Evolutionary conservation across 2,797 vertebrate species (phyloP).

Genomic region (Premnoplex brunnescens): DNA sequence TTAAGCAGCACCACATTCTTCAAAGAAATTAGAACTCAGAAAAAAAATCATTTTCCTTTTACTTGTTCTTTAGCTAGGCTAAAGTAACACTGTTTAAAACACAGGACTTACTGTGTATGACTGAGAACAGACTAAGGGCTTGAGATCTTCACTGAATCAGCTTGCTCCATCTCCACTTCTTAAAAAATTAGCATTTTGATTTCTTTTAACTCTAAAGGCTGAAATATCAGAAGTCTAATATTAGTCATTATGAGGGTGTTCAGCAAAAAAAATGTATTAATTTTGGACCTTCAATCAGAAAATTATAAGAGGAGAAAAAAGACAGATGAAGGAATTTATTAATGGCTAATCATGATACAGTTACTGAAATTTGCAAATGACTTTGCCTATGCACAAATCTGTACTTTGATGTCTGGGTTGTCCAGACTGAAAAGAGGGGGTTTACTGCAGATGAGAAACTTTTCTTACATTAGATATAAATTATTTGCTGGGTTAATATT

Average conservation of each 20-base stretch:
- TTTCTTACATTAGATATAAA: neutral
- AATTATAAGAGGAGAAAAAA: neutral
- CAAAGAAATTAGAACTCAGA: neutral
- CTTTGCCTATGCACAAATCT: neutral
- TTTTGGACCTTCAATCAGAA: neutral
- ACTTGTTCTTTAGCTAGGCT: neutral
- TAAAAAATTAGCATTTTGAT: neutral
- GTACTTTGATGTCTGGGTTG: neutral
- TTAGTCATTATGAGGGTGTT: neutral
- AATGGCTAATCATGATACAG: neutral
- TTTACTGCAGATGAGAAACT: neutral
- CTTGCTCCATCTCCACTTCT: neutral
- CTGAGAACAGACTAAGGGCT: neutral
- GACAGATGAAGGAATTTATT: neutral
- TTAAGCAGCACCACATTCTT: neutral
- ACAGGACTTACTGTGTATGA: neutral
- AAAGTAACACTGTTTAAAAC: neutral
- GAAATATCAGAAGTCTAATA: neutral
- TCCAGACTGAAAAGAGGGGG: neutral
- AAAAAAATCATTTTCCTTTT: neutral
- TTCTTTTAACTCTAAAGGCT: neutral
- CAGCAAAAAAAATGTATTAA: neutral
- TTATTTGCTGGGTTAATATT: neutral
- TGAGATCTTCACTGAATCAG: neutral
- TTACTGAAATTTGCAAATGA: neutral